Percentiles rank a stretch among this genome's conserved stretches.
Conservation (phyloP, 2,888 invertebrate genomes). For the Drosophila austrosaltans region DNA sequence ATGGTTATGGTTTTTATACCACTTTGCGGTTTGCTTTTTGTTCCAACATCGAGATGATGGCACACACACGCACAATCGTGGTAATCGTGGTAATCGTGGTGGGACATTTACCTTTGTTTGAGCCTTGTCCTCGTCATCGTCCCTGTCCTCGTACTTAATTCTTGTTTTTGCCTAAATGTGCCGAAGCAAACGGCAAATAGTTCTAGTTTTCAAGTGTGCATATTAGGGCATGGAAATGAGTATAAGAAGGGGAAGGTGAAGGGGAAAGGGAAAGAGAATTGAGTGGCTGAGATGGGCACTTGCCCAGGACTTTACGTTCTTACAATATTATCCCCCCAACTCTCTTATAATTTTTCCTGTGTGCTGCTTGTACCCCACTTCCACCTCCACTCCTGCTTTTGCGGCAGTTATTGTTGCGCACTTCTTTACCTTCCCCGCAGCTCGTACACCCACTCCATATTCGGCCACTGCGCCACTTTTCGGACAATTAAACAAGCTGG, state of each 20-base stretch:
- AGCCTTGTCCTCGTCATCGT: not conserved
- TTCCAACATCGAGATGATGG: constrained; percentile 5
- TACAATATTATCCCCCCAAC: not conserved
- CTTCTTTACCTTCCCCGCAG: not conserved
- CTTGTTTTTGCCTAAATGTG: constrained; percentile 2
- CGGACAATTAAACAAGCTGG: constrained; percentile 60
- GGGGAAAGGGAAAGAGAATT: not conserved
- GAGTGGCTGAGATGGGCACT: constrained; percentile 11
- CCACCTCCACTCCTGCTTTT: not conserved
- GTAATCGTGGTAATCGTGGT: constrained; percentile 14
- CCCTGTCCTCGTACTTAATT: constrained; percentile 4
- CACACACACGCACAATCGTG: constrained; percentile 21
- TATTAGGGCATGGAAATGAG: not conserved
- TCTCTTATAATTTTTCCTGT: not conserved
- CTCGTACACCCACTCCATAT: constrained; percentile 11
- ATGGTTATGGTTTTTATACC: constrained; percentile 16
- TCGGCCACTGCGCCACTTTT: constrained; percentile 34
- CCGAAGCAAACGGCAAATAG: constrained; percentile 7
- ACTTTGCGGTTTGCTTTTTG: constrained; percentile 26
- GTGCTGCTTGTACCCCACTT: not conserved
- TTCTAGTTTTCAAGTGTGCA: constrained; percentile 13
- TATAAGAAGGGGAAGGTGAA: not conserved
- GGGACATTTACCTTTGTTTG: constrained; percentile 8
- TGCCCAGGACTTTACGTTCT: constrained; percentile 13
- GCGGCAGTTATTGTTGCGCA: constrained; percentile 20